Conservation (phyloP, 2,113 vertebrate species). For the Vicugna pacos region DNA sequence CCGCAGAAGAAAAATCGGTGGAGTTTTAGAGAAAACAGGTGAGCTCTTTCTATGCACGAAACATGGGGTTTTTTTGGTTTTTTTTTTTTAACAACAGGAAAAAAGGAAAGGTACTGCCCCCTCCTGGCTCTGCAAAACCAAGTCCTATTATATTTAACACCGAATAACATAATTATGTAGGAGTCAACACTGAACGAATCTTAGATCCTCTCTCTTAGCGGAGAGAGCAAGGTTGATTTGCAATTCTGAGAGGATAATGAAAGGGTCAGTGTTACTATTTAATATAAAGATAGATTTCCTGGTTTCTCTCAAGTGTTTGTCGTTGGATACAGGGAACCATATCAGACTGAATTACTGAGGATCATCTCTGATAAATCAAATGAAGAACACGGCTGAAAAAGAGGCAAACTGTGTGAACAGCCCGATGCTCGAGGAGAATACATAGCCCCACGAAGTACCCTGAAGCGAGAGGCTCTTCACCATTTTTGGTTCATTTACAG, state of each 20-base stretch:
- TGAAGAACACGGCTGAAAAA: neutral
- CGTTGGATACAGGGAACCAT: slow-evolving; percentile 65
- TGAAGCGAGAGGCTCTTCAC: neutral
- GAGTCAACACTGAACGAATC: neutral
- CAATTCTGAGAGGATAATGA: slow-evolving; percentile 76
- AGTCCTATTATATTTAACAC: slow-evolving; percentile 46
- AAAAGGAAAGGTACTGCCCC: slow-evolving; percentile 88
- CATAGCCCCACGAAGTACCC: neutral
- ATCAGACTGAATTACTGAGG: slow-evolving; percentile 79
- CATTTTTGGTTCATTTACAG: neutral
- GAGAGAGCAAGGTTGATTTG: slow-evolving; percentile 18
- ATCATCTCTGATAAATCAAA: slow-evolving; percentile 80
- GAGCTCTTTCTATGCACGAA: slow-evolving; percentile 16
- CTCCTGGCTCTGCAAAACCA: slow-evolving; percentile 83
- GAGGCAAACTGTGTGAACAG: neutral
- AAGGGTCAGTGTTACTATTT: slow-evolving; percentile 77
- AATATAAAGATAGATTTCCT: slow-evolving; percentile 80
- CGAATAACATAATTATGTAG: neutral
- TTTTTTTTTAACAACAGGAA: slow-evolving; percentile 68
- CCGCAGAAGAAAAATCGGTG: neutral
- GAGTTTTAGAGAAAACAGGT: neutral
- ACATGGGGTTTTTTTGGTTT: neutral
- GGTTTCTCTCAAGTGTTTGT: slow-evolving; percentile 79
- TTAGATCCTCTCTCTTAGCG: neutral
- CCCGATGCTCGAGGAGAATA: neutral